Conservation (phyloP, 2,113 vertebrate genomes). For the Mixornis gularis region DNA sequence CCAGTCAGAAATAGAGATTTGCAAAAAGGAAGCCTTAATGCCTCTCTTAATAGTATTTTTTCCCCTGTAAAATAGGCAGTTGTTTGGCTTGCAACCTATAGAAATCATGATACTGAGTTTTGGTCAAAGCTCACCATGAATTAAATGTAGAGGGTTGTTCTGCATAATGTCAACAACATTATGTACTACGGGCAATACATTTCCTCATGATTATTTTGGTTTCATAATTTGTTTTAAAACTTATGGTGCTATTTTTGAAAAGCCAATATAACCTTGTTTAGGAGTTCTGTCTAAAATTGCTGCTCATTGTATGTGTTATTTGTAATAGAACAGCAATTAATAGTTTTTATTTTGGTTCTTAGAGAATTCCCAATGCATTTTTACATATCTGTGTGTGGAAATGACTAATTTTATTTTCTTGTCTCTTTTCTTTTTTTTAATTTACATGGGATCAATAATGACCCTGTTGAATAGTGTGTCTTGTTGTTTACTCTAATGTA, state of each 20-base stretch:
- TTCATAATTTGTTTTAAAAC: neutral
- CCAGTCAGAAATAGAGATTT: neutral
- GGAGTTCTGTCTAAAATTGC: neutral
- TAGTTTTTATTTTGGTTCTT: neutral
- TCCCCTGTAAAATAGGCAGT: neutral
- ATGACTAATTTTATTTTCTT: neutral
- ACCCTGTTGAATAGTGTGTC: neutral
- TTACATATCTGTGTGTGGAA: neutral
- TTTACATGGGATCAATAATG: neutral
- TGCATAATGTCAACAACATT: neutral
- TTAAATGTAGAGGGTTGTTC: neutral
- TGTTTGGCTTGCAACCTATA: neutral
- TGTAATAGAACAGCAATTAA: neutral
- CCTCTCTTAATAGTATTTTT: neutral
- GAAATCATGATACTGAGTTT: neutral
- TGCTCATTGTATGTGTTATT: neutral
- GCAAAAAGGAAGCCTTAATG: neutral
- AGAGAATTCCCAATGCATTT: neutral
- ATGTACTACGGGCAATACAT: rapidly evolving
- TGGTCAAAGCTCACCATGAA: neutral
- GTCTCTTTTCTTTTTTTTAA: neutral
- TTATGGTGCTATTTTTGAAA: neutral
- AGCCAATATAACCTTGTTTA: neutral
- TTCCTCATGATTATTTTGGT: neutral
- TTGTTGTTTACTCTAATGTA: neutral